phyloP scores from a whole-genome alignment of 2,888 invertebrate species.

The Bembecia ichneumoniformis region DNA sequence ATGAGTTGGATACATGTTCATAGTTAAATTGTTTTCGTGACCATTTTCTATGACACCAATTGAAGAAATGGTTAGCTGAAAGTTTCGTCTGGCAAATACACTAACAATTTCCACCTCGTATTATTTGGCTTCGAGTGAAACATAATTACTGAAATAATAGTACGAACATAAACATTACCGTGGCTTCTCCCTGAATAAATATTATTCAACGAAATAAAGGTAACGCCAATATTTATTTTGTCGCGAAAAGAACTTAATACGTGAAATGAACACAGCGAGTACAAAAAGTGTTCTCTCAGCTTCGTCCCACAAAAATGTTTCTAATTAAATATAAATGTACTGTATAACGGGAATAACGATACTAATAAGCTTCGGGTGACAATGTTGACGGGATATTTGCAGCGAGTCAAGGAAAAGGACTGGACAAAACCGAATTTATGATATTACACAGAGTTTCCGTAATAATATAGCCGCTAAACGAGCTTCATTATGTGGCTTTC shows the following conservation, averaged over 20 bases:
- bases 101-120: too few relatives aligned
- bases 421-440: slow-evolving; percentile 33
- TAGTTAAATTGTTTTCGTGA: too few relatives aligned
- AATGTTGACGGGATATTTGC: slow-evolving; percentile 24
- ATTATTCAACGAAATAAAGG: slow-evolving; percentile 26
- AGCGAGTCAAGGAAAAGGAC: slow-evolving; percentile 24
- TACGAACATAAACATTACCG: too few relatives aligned
- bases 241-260: slow-evolving; percentile 9
- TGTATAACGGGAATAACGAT: slow-evolving; percentile 31
- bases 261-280: slow-evolving; percentile 4
- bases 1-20: too few relatives aligned
- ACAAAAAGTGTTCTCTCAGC: slow-evolving; percentile 8
- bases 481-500: slow-evolving; percentile 4
- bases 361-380: slow-evolving; percentile 34
- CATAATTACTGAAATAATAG: too few relatives aligned
- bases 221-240: slow-evolving; percentile 25
- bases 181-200: slow-evolving; percentile 20
- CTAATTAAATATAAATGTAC: slow-evolving; percentile 27
- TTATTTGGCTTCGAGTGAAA: too few relatives aligned
- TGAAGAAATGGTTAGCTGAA: too few relatives aligned
- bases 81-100: too few relatives aligned
- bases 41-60: too few relatives aligned
- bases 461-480: slow-evolving; percentile 16
- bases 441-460: slow-evolving; percentile 26
- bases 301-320: slow-evolving; percentile 17